Conservation (phyloP, 2,797 vertebrate genomes). For the Sebastolobus altivelis region DNA sequence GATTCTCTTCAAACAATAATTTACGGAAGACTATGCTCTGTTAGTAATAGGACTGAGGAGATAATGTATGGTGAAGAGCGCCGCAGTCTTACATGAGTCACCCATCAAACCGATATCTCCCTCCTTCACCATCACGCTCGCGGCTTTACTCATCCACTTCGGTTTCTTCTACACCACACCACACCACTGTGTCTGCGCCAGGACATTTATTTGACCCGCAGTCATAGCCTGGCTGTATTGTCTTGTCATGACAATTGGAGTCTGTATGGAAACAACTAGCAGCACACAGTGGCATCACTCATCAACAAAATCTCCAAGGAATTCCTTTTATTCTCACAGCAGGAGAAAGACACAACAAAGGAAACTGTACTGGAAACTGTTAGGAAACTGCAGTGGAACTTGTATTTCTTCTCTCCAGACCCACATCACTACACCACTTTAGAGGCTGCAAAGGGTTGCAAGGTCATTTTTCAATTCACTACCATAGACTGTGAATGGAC, state of each 20-base stretch:
- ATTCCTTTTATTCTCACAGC: slow-evolving; percentile 29
- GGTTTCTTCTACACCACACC: slow-evolving; percentile 22
- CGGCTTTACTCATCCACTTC: slow-evolving; percentile 28
- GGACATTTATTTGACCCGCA: slow-evolving; percentile 37
- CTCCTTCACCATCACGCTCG: slow-evolving; percentile 26
- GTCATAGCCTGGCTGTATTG: slow-evolving; percentile 37
- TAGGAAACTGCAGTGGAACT: slow-evolving; percentile 4
- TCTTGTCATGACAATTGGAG: slow-evolving; percentile 66
- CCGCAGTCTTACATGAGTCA: slow-evolving; percentile 37
- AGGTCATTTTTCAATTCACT: background rate
- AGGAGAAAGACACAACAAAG: slow-evolving; percentile 4
- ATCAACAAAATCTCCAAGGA: slow-evolving; percentile 14
- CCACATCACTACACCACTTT: background rate
- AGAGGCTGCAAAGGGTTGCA: background rate
- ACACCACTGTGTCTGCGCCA: slow-evolving; percentile 20
- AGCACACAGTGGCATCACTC: slow-evolving; percentile 36
- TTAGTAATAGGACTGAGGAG: slow-evolving; percentile 3
- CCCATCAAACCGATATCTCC: slow-evolving; percentile 32
- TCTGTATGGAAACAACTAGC: slow-evolving; percentile 59
- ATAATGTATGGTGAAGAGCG: slow-evolving; percentile 11
- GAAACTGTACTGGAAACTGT: slow-evolving; percentile 5
- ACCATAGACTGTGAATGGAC: too few relatives aligned
- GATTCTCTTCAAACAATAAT: background rate
- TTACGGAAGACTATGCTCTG: background rate
- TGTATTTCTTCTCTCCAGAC: background rate